Evolutionary conservation across 2,888 invertebrate genomes (phyloP), one percentile per base, ranked within the genome.

Genomic region (Himalopsyche tibetana): DNA sequence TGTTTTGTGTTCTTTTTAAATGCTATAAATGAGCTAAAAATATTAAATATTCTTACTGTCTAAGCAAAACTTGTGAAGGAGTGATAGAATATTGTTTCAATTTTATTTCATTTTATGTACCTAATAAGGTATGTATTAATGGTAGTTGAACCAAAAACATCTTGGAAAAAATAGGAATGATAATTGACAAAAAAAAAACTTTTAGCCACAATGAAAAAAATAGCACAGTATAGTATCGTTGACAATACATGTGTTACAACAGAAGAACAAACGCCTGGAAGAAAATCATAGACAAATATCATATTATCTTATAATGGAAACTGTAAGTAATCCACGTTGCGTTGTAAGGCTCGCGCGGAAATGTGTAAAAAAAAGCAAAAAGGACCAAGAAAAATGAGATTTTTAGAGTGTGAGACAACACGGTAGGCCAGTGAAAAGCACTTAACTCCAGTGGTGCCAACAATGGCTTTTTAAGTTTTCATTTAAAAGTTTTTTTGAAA

Each of bases 301-400:
- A 74, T 74, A 74, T 74, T 74, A 74, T 74, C 74, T 74, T 5
- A 38, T 74, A 74, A 74, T 74, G 74, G 74, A 74, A 74, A 74
- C 74, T 38, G 74, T 74, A 74, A 74, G 74, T 74, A 74, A 74
- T 74, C 74, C 74, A 74, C 38, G 74, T 8, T 15, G 38, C 74
- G 74, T 12, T 36, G 38, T 11, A 38, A 15, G 36, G 15, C 74
- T 74, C 74, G 74, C 38, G 38, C 19, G 69, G 69, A 69, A 69
- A 69, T 69, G 69, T 69, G 69, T 28, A 69, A 69, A 69, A 69
- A 69, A 69, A 69, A 3, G 69, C 69, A 36, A 69, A 36, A 69
- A 36, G 36, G 69, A 36, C 28, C 28, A 74, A 5, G 74, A 74
- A 74, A 74, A 74, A 74, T 74, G 74, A 74, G 36, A 36, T 74